Evolutionary conservation across 2,113 vertebrate genomes (phyloP).

Genomic region (Platichthys flesus): DNA sequence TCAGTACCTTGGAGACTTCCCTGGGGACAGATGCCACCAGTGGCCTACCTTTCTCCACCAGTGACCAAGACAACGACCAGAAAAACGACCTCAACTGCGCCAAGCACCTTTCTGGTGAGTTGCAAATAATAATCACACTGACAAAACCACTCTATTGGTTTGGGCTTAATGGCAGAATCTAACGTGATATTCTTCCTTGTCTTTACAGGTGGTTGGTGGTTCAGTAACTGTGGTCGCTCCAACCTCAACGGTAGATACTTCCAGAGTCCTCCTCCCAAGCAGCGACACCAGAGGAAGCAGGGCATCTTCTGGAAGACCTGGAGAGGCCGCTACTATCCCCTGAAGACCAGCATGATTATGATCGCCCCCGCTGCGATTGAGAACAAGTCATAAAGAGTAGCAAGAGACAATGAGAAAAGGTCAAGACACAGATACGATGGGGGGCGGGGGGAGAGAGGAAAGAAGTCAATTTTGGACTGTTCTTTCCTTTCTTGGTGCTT

Average conservation of each 20-base stretch:
- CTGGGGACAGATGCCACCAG: conserved; percentile 76
- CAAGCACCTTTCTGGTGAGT: conserved; percentile 91
- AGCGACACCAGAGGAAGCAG: conserved; percentile 92
- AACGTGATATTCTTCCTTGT: background rate
- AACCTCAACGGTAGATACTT: conserved; percentile 93
- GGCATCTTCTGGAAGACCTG: conserved; percentile 98
- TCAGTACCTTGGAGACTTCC: conserved; percentile 84
- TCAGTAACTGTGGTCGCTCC: conserved; percentile 91
- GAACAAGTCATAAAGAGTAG: conserved; percentile 74
- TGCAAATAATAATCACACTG: background rate
- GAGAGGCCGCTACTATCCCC: conserved; percentile 93
- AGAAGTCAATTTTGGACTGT: conserved; percentile 32
- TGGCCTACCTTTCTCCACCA: conserved; percentile 91
- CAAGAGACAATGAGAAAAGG: conserved; percentile 17
- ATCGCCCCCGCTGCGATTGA: conserved; percentile 85
- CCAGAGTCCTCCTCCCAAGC: conserved; percentile 87
- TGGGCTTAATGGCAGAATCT: background rate
- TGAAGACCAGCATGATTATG: conserved; percentile 90
- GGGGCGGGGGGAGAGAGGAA: background rate
- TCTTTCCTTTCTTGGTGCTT: conserved; percentile 44
- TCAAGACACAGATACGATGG: too few relatives aligned
- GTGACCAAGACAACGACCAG: conserved; percentile 91
- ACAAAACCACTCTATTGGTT: background rate
- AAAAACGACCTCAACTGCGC: conserved; percentile 92
- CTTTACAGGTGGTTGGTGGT: conserved; percentile 95